Conservation (phyloP, 1,140 invertebrate genomes). For the Brachionus koreanus region DNA sequence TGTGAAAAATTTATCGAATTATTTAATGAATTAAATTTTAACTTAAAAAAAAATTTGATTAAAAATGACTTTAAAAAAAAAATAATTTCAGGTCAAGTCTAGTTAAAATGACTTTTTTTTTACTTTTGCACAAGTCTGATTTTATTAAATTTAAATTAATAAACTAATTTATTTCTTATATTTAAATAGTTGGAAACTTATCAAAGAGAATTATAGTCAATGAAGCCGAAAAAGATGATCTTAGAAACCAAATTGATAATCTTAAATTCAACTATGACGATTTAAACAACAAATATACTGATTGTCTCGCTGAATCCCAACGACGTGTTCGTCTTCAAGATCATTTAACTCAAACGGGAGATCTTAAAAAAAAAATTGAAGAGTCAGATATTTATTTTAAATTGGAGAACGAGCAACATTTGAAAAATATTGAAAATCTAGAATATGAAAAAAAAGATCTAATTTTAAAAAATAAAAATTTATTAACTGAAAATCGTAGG, state of each 20-base stretch:
- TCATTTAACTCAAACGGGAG: slow-evolving; percentile 28
- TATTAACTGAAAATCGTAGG: slow-evolving; percentile 13
- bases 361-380: slow-evolving; percentile 31
- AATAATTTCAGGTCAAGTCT: too few relatives aligned
- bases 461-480: slow-evolving; percentile 18
- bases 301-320: background rate
- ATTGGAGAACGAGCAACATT: background rate
- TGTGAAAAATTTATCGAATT: too few relatives aligned
- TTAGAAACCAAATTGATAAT: background rate
- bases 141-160: background rate
- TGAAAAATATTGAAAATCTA: background rate
- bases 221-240: slow-evolving; percentile 39
- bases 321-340: slow-evolving; percentile 9
- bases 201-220: background rate
- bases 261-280: slow-evolving; percentile 36
- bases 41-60: too few relatives aligned
- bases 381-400: slow-evolving; percentile 35
- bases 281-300: background rate
- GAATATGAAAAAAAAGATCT: slow-evolving; percentile 33
- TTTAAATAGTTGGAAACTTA: background rate
- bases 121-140: too few relatives aligned
- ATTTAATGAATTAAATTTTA: too few relatives aligned
- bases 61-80: too few relatives aligned
- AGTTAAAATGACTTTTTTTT: too few relatives aligned
- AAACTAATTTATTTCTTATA: background rate